Evolutionary conservation across 2,888 invertebrate genomes (phyloP).

Genomic region (Mamestra brassicae): DNA sequence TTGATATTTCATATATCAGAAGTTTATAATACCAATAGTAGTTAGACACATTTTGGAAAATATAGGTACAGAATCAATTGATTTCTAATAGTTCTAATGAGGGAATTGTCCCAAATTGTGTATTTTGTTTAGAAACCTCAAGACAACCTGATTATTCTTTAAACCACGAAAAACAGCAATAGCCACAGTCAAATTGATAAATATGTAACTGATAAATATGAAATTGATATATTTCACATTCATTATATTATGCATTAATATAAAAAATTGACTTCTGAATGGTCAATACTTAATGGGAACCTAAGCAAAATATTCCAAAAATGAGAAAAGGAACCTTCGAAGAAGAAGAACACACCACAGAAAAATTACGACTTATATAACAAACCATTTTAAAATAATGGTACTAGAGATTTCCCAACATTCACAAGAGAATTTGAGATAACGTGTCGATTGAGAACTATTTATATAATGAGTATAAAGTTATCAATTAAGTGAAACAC

Average conservation of each 20-base stretch:
- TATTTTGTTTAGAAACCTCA: neutral
- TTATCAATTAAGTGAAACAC: conserved; percentile 14
- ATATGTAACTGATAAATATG: neutral
- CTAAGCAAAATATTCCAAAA: neutral
- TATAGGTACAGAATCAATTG: neutral
- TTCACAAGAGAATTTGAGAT: conserved; percentile 19
- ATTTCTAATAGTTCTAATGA: conserved; percentile 2
- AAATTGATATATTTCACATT: no score
- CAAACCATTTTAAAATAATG: conserved; percentile 5
- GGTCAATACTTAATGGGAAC: neutral
- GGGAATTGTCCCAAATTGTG: neutral
- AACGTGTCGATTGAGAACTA: conserved; percentile 16
- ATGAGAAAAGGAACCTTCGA: neutral
- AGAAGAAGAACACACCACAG: neutral
- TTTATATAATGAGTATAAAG: conserved; percentile 21
- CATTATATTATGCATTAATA: neutral
- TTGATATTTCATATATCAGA: no score
- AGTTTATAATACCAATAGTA: neutral
- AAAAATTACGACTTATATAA: neutral
- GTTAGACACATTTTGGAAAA: neutral
- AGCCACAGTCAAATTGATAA: no score
- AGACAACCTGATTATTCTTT: neutral
- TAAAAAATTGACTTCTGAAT: conserved; percentile 7
- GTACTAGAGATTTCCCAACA: conserved; percentile 6
- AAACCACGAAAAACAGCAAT: neutral